Percentiles rank a stretch among this genome's conserved stretches.
These are phyloP conservation scores for Bombus confusus DNA, from an alignment of 1,140 invertebrate genomes.

Conservation along the genomic window DNA sequence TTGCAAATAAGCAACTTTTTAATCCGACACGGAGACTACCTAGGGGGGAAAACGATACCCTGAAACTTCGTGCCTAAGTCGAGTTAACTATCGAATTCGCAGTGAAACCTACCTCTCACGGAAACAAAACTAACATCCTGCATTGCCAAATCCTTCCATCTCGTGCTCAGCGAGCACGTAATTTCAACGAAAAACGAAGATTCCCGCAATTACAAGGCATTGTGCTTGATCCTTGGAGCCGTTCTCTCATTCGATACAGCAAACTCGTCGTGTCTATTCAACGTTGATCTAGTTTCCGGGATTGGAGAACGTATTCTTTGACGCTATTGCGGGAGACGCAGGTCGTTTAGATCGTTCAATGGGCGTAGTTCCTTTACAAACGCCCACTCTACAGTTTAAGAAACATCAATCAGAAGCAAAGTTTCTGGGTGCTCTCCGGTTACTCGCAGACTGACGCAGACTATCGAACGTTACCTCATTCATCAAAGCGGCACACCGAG, in stretches of 20 bases:
- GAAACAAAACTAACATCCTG: neutral
- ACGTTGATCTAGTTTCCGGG: neutral
- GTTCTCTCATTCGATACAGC: neutral
- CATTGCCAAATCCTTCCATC: no score
- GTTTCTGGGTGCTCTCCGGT: neutral
- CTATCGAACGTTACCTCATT: conserved; percentile 25
- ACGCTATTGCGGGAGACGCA: neutral
- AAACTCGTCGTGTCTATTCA: neutral
- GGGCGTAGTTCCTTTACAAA: neutral
- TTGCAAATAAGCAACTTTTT: conserved; percentile 53
- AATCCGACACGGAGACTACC: conserved; percentile 1
- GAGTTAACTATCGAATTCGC: conserved; percentile 18
- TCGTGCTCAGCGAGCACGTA: no score
- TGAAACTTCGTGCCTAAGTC: neutral
- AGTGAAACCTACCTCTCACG: neutral
- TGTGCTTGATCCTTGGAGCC: neutral
- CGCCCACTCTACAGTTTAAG: neutral
- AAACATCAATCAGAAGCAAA: conserved; percentile 29
- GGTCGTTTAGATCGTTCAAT: conserved; percentile 7
- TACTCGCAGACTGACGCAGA: neutral
- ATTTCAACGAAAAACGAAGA: conserved; percentile 5
- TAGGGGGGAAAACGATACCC: neutral
- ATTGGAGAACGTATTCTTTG: neutral
- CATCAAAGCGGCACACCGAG: conserved; percentile 13
- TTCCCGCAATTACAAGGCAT: neutral